Evolutionary conservation across 23 tunicate species (phyloP), one percentile per base, ranked within the genome.

Genomic region (Trididemnum clinides): DNA sequence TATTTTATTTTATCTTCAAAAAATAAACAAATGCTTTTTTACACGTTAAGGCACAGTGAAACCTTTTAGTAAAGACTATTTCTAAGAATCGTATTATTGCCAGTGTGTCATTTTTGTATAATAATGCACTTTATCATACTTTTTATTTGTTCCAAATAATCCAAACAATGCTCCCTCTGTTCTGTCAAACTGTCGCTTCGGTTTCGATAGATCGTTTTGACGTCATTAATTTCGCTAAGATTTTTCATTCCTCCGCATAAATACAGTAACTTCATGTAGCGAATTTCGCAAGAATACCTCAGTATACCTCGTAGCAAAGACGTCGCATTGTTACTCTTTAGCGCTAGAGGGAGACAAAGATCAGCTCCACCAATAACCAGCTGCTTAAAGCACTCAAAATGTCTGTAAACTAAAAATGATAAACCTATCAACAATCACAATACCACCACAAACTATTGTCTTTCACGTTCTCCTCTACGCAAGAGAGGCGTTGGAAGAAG

Each of bases 381-480:
- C 5, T 78, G 90, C 39, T 81, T 77, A 44, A 94, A 94, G 64
- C 98, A 94, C 50, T 94, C 94, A 77, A 44, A 94, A 83, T 94
- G 93, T 18, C 71, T 86, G 33, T 94, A 94, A 1, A 94, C 98
- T 94, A 66, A 66, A 66, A 44, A 15, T 7, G 15, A 10, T 44
- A 15, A 44, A 15, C 10, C 15, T 44, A 44, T n/a, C n/a, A n/a
- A n/a, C n/a, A n/a, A n/a, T n/a, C n/a, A n/a, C n/a, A n/a, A n/a
- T n/a, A n/a, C n/a, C n/a, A n/a, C n/a, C n/a, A n/a, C n/a, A n/a
- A n/a, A n/a, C n/a, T n/a, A n/a, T n/a, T n/a, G n/a, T n/a, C n/a
- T n/a, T n/a, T n/a, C n/a, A n/a, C n/a, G n/a, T n/a, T n/a, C n/a
- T n/a, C n/a, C n/a, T n/a, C n/a, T n/a, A n/a, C n/a, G n/a, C n/a